Base-by-base conservation (phyloP, 2,888 invertebrate genomes). In the Hirudinaria manillensis region DNA sequence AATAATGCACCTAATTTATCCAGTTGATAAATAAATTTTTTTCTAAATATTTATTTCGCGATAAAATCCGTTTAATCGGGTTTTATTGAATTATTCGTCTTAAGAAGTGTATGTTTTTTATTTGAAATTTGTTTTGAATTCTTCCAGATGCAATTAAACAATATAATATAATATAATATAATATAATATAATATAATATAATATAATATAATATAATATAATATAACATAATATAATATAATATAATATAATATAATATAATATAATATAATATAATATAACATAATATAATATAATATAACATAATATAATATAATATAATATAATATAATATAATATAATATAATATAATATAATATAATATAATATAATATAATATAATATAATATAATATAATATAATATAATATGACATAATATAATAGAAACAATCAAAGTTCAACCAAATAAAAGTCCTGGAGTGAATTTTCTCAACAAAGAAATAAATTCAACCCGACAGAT, bases 341-440 rank as follows among this genome's bases (percentile, higher is more conserved):
- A 53, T 53, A 53, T 21, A 53, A 53, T 53, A 53, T 21, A 53
- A 53, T 53, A 53, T 53, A 53, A 53, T 53, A 53, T 53, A 53
- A 53, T 53, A 53, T 53, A 53, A 53, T 53, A 53, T 53, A 53
- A 53, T 24, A 66, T 24, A 24, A 66, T 27, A 24, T 66, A 66
- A 66, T 27, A 66, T 66, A 66, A 66, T 27, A 66, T 66, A 66
- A 66, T 27, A 66, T 66, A 66, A 66, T 66, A 66, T 66, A 24
- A 66, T 27, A 66, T 66, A 27, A 24, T 66, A 66, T 24, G 16
- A 27, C n/a, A 66, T 66, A 66, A 66, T 66, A 27, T 24, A 24
- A 66, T 66, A 66, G n/a, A 66, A 19, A 66, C n/a, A 27, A 13
- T 66, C 13, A 66, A 19, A 24, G 10, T 66, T 66, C 61, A 34